phyloP scores from a whole-genome alignment of 1,140 invertebrate genomes.

The Drosophila ogumai region DNA sequence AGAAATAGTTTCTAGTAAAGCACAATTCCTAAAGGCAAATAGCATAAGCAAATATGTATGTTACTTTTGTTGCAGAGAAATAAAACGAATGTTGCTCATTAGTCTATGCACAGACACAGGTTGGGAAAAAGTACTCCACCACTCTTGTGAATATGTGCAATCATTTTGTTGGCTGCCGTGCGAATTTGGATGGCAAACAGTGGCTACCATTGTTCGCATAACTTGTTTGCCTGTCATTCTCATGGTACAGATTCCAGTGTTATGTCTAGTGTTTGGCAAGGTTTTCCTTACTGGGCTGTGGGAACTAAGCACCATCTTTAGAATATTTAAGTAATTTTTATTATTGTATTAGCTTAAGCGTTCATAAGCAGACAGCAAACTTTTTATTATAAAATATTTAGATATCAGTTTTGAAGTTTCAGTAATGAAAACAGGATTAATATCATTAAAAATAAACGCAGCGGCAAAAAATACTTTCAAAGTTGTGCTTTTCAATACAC shows the following conservation, averaged over 20 bases:
- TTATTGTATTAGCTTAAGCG: too few relatives aligned
- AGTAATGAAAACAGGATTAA: background rate
- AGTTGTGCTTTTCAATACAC: background rate
- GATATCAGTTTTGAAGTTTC: background rate
- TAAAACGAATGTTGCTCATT: slow-evolving; percentile 54
- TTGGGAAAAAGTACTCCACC: slow-evolving; percentile 15
- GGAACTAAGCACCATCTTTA: slow-evolving; percentile 3
- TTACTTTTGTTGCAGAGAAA: slow-evolving; percentile 18
- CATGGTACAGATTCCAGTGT: slow-evolving; percentile 32
- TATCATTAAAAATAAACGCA: background rate
- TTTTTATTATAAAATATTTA: background rate
- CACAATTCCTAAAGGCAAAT: slow-evolving; percentile 18
- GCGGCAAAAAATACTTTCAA: background rate
- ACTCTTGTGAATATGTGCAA: slow-evolving; percentile 10
- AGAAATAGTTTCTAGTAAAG: background rate
- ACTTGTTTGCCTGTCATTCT: slow-evolving; percentile 35
- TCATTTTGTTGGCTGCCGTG: slow-evolving; percentile 19
- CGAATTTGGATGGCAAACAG: slow-evolving; percentile 33
- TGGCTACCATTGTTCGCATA: slow-evolving; percentile 25
- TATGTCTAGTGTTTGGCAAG: slow-evolving; percentile 19
- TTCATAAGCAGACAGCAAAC: too few relatives aligned
- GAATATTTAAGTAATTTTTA: background rate
- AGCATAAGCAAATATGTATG: slow-evolving; percentile 17
- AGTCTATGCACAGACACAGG: slow-evolving; percentile 48
- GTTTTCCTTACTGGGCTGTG: slow-evolving; percentile 9